phyloP scores from a whole-genome alignment of 2,888 invertebrate species.

The Romanomermis culicivorax region DNA sequence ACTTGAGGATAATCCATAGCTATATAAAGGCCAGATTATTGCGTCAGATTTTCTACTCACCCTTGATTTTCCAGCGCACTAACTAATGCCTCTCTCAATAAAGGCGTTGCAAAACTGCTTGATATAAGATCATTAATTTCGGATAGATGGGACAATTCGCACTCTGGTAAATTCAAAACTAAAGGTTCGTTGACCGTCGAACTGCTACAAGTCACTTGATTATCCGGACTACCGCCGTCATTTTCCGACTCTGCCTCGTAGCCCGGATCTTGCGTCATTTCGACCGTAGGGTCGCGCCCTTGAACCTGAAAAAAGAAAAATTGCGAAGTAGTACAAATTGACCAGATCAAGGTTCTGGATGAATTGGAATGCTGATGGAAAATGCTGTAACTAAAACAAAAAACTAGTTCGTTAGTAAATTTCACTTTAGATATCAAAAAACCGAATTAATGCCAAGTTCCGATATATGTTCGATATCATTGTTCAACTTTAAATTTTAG shows the following conservation, averaged over 20 bases:
- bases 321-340: no score
- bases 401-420: no score
- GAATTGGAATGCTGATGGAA: no score
- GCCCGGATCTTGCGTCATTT: conserved; percentile 55
- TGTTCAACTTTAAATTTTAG: no score
- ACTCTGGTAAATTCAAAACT: conserved; percentile 77
- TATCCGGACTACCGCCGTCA: conserved; percentile 42
- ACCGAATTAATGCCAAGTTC: no score
- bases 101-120: conserved; percentile 55
- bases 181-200: conserved; percentile 35
- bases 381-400: no score
- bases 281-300: conserved; percentile 76
- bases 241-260: conserved; percentile 64
- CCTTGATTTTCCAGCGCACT: conserved; percentile 75
- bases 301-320: conserved; percentile 65
- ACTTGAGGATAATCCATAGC: no score
- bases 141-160: conserved; percentile 73
- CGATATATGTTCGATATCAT: no score
- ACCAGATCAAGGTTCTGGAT: no score
- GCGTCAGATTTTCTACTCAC: no score
- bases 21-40: no score
- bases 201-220: not conserved
- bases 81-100: conserved; percentile 79
- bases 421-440: no score
- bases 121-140: conserved; percentile 60